Evolutionary conservation across 2,113 vertebrate species (phyloP).

Genomic region (Ophiodon elongatus): DNA sequence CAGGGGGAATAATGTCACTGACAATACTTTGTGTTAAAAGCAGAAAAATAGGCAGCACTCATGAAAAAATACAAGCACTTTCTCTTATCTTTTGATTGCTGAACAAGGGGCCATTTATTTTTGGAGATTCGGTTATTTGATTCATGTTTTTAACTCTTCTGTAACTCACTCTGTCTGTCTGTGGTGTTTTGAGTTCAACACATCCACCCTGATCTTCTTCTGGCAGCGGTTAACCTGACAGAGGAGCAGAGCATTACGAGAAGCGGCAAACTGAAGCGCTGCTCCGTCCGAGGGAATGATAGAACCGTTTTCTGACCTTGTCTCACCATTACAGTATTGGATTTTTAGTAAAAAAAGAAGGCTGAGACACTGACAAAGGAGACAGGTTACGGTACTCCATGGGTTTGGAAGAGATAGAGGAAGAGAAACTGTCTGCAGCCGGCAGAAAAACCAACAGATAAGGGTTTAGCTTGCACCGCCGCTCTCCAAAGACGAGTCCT

Average conservation of each 20-base stretch:
- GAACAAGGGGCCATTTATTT: conserved; percentile 50
- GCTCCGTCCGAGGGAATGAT: neutral
- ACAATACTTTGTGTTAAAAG: neutral
- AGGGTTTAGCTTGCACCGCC: conserved; percentile 5
- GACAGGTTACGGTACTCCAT: neutral
- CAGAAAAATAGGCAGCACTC: conserved; percentile 13
- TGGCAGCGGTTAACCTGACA: neutral
- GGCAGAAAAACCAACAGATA: conserved; percentile 28
- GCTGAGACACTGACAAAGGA: conserved; percentile 17
- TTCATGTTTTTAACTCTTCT: neutral
- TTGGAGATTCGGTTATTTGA: conserved; percentile 8
- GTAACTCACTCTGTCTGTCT: neutral
- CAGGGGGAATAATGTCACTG: neutral
- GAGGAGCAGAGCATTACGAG: neutral
- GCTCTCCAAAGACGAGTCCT: conserved; percentile 18
- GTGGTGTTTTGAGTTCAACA: neutral
- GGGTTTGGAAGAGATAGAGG: conserved; percentile 8
- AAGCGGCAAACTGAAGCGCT: neutral
- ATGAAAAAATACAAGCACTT: neutral
- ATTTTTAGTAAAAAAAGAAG: conserved; percentile 17
- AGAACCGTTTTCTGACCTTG: neutral
- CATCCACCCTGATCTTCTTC: neutral
- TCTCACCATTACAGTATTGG: conserved; percentile 28
- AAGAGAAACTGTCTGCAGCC: conserved; percentile 6
- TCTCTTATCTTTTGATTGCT: conserved; percentile 20